Conservation (phyloP, 2,113 vertebrate species). For the Phylloscopus whistleri region DNA sequence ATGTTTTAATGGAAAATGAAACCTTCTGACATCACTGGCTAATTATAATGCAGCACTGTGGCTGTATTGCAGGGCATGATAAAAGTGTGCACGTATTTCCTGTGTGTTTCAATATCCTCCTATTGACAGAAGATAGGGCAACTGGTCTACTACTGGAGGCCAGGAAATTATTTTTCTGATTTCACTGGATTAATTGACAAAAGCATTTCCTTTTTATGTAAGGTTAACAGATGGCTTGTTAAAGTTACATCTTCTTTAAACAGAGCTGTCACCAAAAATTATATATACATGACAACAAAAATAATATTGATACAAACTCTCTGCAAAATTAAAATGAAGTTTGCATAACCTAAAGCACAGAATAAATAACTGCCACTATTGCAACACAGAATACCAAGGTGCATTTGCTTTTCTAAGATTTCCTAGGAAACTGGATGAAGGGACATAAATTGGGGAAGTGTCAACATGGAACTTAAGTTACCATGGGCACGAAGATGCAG, state of each 20-base stretch:
- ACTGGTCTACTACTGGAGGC: slow-evolving; percentile 55
- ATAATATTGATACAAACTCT: slow-evolving; percentile 70
- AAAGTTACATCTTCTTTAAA: slow-evolving; percentile 59
- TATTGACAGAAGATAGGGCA: slow-evolving; percentile 89
- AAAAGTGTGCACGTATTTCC: slow-evolving; percentile 43
- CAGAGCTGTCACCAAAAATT: slow-evolving; percentile 37
- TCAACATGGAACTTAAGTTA: neutral
- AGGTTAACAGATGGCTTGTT: slow-evolving; percentile 73
- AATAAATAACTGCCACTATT: neutral
- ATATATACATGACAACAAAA: slow-evolving; percentile 31
- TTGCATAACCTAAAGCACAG: slow-evolving; percentile 20
- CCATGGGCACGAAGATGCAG: neutral
- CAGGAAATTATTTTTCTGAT: slow-evolving; percentile 87
- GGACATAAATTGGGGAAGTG: neutral
- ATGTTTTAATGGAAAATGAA: slow-evolving; percentile 38
- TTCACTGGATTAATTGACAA: slow-evolving; percentile 79
- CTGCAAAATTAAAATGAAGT: slow-evolving; percentile 34
- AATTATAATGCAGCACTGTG: slow-evolving; percentile 42
- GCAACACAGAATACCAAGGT: neutral
- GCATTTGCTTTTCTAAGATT: neutral
- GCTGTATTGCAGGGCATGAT: slow-evolving; percentile 21
- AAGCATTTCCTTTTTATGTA: slow-evolving; percentile 65
- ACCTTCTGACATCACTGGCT: slow-evolving; percentile 58
- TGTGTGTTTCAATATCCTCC: slow-evolving; percentile 81
- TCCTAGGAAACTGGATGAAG: neutral